Evolutionary conservation across 2,888 invertebrate genomes (phyloP).

Genomic region (Pseudococcus jackbeardsleyi): DNA sequence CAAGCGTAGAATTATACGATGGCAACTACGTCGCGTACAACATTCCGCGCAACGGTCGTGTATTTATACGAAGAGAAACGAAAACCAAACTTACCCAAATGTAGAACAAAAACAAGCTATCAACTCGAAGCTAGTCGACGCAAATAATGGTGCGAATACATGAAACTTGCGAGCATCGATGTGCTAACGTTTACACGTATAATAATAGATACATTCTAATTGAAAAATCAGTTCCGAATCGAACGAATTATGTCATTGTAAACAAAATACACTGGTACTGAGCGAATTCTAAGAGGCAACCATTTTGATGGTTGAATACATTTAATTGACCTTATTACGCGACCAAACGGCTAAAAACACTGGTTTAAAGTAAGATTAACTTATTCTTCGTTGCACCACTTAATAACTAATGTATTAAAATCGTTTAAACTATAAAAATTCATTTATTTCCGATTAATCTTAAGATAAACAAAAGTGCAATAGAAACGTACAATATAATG

Average conservation of each 20-base stretch:
- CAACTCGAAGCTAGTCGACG: neutral
- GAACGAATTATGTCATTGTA: slow-evolving; percentile 51
- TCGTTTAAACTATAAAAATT: slow-evolving; percentile 44
- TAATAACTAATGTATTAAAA: neutral
- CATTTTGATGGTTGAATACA: slow-evolving; percentile 59
- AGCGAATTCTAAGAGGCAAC: slow-evolving; percentile 58
- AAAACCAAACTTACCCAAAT: slow-evolving; percentile 29
- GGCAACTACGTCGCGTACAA: neutral
- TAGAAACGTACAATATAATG: slow-evolving; percentile 61
- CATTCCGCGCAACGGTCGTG: neutral
- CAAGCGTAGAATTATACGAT: neutral
- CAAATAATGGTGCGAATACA: neutral
- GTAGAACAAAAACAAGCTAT: slow-evolving; percentile 36
- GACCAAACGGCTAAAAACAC: neutral
- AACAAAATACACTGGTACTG: slow-evolving; percentile 13
- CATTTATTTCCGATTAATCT: slow-evolving; percentile 16
- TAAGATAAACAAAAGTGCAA: slow-evolving; percentile 62
- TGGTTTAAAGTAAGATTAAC: neutral
- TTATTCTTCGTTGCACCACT: neutral
- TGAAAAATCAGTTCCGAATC: slow-evolving; percentile 21
- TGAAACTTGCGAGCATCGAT: neutral
- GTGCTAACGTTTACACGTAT: neutral
- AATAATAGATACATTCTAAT: neutral
- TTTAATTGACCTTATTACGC: slow-evolving; percentile 38
- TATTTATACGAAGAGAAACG: neutral